Conservation (phyloP, 2,797 vertebrate species). For the Acestrorhynchus altus region DNA sequence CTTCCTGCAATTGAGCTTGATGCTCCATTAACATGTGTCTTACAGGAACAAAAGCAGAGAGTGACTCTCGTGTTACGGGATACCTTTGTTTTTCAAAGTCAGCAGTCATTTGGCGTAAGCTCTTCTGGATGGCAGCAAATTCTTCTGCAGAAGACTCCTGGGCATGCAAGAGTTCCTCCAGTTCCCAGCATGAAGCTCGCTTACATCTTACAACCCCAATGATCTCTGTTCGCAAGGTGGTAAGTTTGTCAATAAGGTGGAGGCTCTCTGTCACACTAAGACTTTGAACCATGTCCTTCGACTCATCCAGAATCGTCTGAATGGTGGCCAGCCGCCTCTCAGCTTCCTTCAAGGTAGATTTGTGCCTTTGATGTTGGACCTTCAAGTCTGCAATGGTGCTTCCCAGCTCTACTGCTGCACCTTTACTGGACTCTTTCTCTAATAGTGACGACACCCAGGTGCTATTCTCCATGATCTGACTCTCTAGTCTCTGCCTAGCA, state of each 20-base stretch:
- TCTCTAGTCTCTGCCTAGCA: slow-evolving; percentile 78
- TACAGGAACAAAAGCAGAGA: slow-evolving; percentile 52
- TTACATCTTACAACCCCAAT: slow-evolving; percentile 69
- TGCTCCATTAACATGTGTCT: slow-evolving; percentile 72
- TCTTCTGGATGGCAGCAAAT: slow-evolving; percentile 63
- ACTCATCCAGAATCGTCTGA: slow-evolving; percentile 72
- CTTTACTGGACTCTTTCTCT: slow-evolving; percentile 65
- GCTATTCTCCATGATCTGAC: slow-evolving; percentile 76
- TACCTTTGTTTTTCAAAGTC: slow-evolving; percentile 67
- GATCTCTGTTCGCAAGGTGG: slow-evolving; percentile 69
- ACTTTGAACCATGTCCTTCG: slow-evolving; percentile 51
- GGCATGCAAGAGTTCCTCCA: slow-evolving; percentile 74
- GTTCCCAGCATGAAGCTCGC: slow-evolving; percentile 68
- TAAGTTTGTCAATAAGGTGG: slow-evolving; percentile 73
- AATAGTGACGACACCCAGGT: slow-evolving; percentile 72
- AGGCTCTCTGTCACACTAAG: slow-evolving; percentile 71
- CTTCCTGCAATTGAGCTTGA: slow-evolving; percentile 73
- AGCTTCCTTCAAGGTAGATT: slow-evolving; percentile 72
- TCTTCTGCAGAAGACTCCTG: slow-evolving; percentile 69
- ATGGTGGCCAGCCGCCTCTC: slow-evolving; percentile 71
- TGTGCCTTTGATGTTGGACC: slow-evolving; percentile 66
- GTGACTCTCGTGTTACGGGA: slow-evolving; percentile 66
- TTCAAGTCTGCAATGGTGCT: slow-evolving; percentile 71
- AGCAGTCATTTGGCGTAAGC: slow-evolving; percentile 66
- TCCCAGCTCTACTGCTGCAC: slow-evolving; percentile 64